Percentiles rank a stretch among this genome's conserved stretches.
Conservation (phyloP, 2,888 invertebrate genomes). For the Melitaea athalia region DNA sequence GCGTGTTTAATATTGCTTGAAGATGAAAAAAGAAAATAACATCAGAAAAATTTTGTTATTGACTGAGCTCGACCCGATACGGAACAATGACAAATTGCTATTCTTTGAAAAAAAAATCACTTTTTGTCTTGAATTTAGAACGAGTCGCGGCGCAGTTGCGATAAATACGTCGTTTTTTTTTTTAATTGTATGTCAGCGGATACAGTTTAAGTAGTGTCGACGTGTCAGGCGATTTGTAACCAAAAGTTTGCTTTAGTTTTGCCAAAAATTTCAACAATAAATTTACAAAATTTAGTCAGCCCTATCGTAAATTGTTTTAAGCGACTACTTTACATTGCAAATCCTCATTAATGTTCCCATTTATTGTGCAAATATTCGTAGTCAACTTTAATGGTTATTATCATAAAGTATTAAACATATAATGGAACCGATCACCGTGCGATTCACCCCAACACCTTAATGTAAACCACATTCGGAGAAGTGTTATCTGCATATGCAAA, state of each 20-base stretch:
- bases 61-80: conserved; percentile 70
- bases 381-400: conserved; percentile 42
- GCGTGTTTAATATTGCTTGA: conserved; percentile 74
- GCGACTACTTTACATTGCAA: conserved; percentile 14
- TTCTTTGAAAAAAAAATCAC: conserved; percentile 62
- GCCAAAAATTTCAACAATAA: conserved; percentile 38
- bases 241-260: conserved; percentile 41
- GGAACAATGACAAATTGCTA: conserved; percentile 76
- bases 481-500: conserved; percentile 36
- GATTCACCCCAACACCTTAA: conserved; percentile 32
- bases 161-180: conserved; percentile 49
- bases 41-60: conserved; percentile 69
- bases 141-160: conserved; percentile 50
- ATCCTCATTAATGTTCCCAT: neutral
- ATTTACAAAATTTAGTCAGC: conserved; percentile 39
- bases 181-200: conserved; percentile 58
- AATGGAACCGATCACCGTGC: conserved; percentile 43
- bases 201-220: conserved; percentile 54
- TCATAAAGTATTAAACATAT: conserved; percentile 53
- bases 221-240: conserved; percentile 54
- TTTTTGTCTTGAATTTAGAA: conserved; percentile 52
- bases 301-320: conserved; percentile 30
- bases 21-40: conserved; percentile 69
- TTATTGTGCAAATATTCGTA: conserved; percentile 10
- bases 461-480: conserved; percentile 30